Evolutionary conservation across 1,140 invertebrate species (phyloP).

Genomic region (Cephus cinctus): DNA sequence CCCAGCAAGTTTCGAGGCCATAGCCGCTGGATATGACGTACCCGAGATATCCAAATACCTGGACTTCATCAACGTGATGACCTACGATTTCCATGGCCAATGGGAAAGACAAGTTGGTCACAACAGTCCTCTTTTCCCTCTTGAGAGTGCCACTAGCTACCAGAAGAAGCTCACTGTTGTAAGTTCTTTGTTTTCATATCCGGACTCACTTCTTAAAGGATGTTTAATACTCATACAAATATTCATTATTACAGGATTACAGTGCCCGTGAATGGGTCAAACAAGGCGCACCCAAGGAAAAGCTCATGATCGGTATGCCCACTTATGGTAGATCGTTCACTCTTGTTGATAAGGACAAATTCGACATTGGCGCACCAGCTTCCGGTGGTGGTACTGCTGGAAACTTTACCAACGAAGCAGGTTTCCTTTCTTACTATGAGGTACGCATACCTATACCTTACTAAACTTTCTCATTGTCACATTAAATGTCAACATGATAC

Average conservation of each 20-base stretch:
- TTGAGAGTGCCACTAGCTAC: constrained; percentile 85
- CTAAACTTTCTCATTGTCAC: constrained; percentile 5
- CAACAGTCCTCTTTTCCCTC: constrained; percentile 85
- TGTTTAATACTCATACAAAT: constrained; percentile 2
- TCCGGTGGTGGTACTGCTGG: constrained; percentile 81
- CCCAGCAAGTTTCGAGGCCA: constrained; percentile 88
- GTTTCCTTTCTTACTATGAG: constrained; percentile 94
- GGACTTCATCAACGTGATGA: constrained; percentile 94
- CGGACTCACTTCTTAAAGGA: not conserved
- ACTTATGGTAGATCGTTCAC: constrained; percentile 95
- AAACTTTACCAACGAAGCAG: constrained; percentile 83
- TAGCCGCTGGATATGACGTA: constrained; percentile 91
- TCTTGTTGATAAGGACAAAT: constrained; percentile 82
- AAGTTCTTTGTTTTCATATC: constrained; percentile 41
- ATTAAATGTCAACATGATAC: constrained; percentile 4
- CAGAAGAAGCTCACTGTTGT: constrained; percentile 90
- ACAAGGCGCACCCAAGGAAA: constrained; percentile 92
- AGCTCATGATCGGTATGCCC: constrained; percentile 92
- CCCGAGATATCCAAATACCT: constrained; percentile 92
- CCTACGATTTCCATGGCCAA: constrained; percentile 92
- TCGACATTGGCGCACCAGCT: constrained; percentile 90
- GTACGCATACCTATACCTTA: constrained; percentile 39
- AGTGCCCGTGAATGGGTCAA: constrained; percentile 91
- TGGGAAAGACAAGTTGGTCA: constrained; percentile 92
- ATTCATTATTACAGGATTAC: constrained; percentile 68